A percentile compares a stretch with the other conserved stretches of the same genome.
phyloP scores from a whole-genome alignment of 2,888 invertebrate genomes.

The Nomada fucata region DNA sequence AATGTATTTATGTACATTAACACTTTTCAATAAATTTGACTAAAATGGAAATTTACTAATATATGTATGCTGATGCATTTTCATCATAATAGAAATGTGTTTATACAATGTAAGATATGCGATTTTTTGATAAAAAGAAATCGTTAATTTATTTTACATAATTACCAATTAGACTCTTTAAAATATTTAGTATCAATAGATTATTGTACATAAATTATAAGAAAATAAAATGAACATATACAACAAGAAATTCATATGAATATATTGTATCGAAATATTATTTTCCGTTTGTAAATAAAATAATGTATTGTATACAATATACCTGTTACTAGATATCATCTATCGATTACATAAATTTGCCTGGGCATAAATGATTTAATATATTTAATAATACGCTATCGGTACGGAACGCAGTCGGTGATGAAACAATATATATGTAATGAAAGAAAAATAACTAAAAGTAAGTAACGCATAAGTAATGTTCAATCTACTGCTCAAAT shows the following conservation, averaged over 20 bases:
- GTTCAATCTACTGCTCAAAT: neutral
- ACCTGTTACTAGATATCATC: neutral
- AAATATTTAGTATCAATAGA: no score
- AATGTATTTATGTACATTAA: constrained; percentile 20
- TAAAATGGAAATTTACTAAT: neutral
- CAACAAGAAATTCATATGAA: constrained; percentile 16
- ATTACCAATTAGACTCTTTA: no score
- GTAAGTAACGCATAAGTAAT: neutral
- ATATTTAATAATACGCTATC: neutral
- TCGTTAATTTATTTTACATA: no score
- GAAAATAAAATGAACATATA: constrained; percentile 13
- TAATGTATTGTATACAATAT: constrained; percentile 7
- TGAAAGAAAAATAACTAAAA: constrained; percentile 32
- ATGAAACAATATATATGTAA: constrained; percentile 3
- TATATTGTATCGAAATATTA: constrained; percentile 9
- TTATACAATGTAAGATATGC: no score
- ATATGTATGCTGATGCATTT: no score
- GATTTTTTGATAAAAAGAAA: no score
- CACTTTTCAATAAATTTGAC: constrained; percentile 17
- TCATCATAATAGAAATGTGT: no score
- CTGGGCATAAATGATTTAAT: constrained; percentile 4
- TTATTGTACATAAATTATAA: constrained; percentile 3
- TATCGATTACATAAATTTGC: constrained; percentile 6
- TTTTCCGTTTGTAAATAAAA: constrained; percentile 15
- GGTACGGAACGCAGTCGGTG: neutral